Evolutionary conservation across 2,888 invertebrate species (phyloP), one percentile per base, ranked within the genome.

Genomic region (Drosophila colorata): DNA sequence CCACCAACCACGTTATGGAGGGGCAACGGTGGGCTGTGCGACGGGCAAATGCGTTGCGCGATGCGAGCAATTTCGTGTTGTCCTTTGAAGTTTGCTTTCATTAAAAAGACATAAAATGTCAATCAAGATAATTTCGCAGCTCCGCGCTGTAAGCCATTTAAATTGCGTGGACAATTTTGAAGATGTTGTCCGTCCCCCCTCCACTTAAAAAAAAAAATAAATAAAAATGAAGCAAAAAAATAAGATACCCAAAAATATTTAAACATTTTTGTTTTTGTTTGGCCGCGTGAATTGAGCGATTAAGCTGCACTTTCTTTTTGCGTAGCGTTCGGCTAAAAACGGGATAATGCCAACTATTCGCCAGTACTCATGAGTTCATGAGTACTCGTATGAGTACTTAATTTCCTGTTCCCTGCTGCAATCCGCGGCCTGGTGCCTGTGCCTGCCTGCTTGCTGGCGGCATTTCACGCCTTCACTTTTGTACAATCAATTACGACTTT

Each of bases 31-130:
- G 70, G 70, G 70, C 65, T 59, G 63, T 33, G 65, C 41, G 37
- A 13, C 44, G 14, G 14, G 37, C 37, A 9, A 48, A 33, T n/a
- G 35, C 33, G 44, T 31, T 18, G 28, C 40, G 69, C 75, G 52
- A 73, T 74, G 55, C 53, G 33, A 68, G 48, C 65, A 66, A 79
- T 71, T 80, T 82, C 23, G 52, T 76, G 41, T 44, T 43, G 60
- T 74, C 60, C 64, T 74, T 78, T 78, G 57, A 69, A 52, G 57
- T 70, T 70, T 60, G 63, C 77, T 80, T 79, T 80, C 84, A 82
- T 89, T 80, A 84, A 89, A 81, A 81, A 71, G 81, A 80, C 88
- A 77, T 81, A 74, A 80, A 90, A 86, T 85, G 82, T 87, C 84
- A 80, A 90, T 87, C 84, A 86, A 83, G 85, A 85, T 87, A 81